Conservation (phyloP, 2,888 invertebrate species). For the Callosobruchus maculatus region DNA sequence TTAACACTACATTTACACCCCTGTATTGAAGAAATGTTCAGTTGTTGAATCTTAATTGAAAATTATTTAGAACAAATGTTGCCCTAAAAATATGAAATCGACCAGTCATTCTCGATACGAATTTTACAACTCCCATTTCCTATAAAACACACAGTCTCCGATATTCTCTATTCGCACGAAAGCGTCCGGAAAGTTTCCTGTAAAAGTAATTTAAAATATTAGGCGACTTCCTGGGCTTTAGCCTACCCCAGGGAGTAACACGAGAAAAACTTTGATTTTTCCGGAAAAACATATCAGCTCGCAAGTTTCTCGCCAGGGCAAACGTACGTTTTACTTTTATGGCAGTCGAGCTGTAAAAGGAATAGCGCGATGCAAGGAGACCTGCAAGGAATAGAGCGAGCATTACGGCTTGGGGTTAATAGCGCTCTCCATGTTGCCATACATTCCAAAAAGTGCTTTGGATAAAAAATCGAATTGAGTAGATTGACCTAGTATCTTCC, state of each 20-base stretch:
- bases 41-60: too few species aligned
- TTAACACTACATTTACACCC: too few species aligned
- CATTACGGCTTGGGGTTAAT: not conserved
- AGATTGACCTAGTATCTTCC: too few species aligned
- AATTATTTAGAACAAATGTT: too few species aligned
- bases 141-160: not conserved
- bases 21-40: too few species aligned
- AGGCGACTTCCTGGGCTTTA: not conserved
- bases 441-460: not conserved
- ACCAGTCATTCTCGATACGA: not conserved
- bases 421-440: not conserved
- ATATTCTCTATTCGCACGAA: not conserved
- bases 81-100: not conserved
- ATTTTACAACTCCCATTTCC: not conserved
- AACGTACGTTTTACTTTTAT: not conserved
- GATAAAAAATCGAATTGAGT: too few species aligned
- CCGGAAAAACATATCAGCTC: not conserved
- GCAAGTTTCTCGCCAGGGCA: not conserved
- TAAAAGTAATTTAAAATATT: not conserved
- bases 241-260: not conserved
- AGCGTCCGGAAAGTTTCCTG: not conserved
- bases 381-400: not conserved
- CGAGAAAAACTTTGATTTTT: not conserved
- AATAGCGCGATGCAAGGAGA: not conserved
- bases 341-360: not conserved